Base-by-base conservation (phyloP, 2,797 vertebrate genomes). In the Chrysolophus pictus region DNA sequence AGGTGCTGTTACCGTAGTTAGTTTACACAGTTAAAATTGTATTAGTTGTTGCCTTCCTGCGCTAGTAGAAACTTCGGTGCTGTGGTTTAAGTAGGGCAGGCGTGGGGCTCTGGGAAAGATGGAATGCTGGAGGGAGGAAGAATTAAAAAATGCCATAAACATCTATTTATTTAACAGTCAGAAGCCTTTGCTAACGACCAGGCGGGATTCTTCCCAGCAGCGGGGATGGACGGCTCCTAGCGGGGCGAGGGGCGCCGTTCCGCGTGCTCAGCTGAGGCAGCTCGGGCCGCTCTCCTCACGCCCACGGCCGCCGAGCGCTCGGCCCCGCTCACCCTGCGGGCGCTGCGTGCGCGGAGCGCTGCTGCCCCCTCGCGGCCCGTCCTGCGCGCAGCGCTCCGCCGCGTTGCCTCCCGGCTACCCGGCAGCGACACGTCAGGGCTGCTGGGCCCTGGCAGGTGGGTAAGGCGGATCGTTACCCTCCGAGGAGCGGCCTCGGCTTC, bases 391-490 rank as follows among this genome's bases (percentile, higher is more conserved):
- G 15, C 6, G 15, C 53, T 55, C 53, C 59, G 64, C 75, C 80
- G 11, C 0, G 2, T 10, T 0, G 6, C 9, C 4, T 4, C 5
- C 65, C 42, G 4, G 13, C 3, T 0, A 17, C 44, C 18, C 28
- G 0, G 69, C 37, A 7, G 39, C 18, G 92, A 90, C 95, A 97
- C 96, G 94, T 97, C 93, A 73, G 56, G 58, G 11, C 39, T 55
- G 16, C 8, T 1, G 53, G 83, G 81, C 77, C 83, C 83, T 89
- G 70, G 72, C 78, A 93, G 95, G 19, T 68, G 3, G 4, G 13
- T 64, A 28, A 31, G 0, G 1, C 0, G 0, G 0, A 1, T 0
- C 1, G 3, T 11, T 0, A 4, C 0, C 0, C 1, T 4, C 3
- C 0, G 1, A 16, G 1, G 0, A 0, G 2, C 0, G 2, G 1